These are phyloP conservation scores for Spatulosminthurus flaviceps DNA, from an alignment of 2,888 invertebrate species.

Conservation along the genomic window DNA sequence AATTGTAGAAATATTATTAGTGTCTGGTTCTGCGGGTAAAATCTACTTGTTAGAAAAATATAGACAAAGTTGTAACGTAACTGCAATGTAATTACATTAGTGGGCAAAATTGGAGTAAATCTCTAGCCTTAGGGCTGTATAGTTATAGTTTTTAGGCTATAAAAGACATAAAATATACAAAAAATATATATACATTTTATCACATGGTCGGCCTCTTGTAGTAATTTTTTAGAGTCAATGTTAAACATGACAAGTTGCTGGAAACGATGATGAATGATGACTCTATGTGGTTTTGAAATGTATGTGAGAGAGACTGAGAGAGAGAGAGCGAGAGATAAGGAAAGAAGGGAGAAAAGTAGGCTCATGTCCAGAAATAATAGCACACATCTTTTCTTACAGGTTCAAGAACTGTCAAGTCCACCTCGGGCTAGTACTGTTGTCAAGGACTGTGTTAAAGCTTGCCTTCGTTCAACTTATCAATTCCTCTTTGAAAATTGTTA, in stretches of 20 bases:
- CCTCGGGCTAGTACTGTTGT: slow-evolving; percentile 98
- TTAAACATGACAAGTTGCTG: slow-evolving; percentile 46
- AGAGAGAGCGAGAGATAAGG: neutral
- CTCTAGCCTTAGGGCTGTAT: slow-evolving; percentile 19
- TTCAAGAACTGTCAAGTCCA: slow-evolving; percentile 97
- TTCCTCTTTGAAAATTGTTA: slow-evolving; percentile 99
- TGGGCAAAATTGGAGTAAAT: neutral
- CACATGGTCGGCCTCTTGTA: slow-evolving; percentile 35
- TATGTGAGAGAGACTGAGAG: neutral
- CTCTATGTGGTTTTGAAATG: slow-evolving; percentile 31
- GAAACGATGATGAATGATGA: slow-evolving; percentile 49
- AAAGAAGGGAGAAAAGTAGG: neutral
- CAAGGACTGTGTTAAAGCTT: slow-evolving; percentile 99
- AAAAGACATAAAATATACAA: neutral
- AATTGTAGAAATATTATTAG: too few relatives aligned
- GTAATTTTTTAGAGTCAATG: slow-evolving; percentile 44
- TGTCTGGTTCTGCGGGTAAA: too few relatives aligned
- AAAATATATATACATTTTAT: neutral
- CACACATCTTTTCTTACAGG: slow-evolving; percentile 69
- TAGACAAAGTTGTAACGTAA: neutral
- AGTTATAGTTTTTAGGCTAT: neutral
- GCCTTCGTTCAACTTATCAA: slow-evolving; percentile 98
- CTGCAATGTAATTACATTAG: slow-evolving; percentile 16
- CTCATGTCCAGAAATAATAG: neutral
- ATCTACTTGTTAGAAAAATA: too few relatives aligned